Conservation (phyloP, 2,113 vertebrate genomes). For the Pluvialis apricaria region DNA sequence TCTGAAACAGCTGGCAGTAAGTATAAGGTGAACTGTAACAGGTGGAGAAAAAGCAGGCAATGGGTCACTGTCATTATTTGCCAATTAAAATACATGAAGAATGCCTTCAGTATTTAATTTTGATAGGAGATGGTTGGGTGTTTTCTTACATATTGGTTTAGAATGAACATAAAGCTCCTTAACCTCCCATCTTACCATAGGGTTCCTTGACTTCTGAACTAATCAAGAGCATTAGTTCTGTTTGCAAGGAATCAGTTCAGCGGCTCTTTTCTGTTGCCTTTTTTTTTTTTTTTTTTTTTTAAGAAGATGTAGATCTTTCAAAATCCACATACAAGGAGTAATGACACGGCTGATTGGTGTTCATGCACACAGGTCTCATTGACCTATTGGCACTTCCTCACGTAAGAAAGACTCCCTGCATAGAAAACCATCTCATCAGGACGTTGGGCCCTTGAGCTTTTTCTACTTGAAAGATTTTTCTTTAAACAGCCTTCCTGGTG, state of each 20-base stretch:
- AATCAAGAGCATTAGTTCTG: not conserved
- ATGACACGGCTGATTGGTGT: not conserved
- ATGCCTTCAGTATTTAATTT: not conserved
- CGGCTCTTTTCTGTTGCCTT: not conserved
- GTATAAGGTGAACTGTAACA: not conserved
- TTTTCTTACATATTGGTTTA: not conserved
- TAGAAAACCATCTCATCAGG: not conserved
- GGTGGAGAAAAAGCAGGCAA: not conserved
- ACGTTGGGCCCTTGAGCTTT: not conserved
- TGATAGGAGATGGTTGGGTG: not conserved
- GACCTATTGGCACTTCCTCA: conserved; percentile 33
- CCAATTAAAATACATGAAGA: not conserved
- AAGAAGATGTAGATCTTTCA: not conserved
- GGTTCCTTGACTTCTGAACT: not conserved
- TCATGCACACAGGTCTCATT: conserved; percentile 18
- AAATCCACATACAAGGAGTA: not conserved
- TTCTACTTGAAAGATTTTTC: not conserved
- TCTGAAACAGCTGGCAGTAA: not conserved
- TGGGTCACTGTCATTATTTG: not conserved
- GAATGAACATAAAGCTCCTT: not conserved
- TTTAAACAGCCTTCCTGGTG: not conserved
- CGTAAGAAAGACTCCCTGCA: not conserved
- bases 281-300: not conserved
- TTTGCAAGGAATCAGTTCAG: not conserved
- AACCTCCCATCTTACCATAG: not conserved